These are phyloP conservation scores for Nautilus pompilius DNA, from an alignment of 1,140 invertebrate genomes.

Conservation along the genomic window DNA sequence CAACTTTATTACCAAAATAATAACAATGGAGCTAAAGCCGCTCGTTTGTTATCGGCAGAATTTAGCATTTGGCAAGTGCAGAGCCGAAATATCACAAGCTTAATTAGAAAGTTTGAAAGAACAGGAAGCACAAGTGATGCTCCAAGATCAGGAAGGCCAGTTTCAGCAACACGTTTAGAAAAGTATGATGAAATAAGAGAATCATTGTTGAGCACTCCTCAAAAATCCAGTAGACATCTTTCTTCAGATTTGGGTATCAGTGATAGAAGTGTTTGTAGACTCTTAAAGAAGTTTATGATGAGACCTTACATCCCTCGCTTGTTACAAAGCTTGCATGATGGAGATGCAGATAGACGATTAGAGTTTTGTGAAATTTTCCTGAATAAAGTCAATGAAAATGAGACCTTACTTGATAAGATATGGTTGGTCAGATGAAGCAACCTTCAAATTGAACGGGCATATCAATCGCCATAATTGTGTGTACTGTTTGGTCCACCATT, in stretches of 20 bases:
- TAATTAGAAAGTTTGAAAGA: slow-evolving; percentile 1
- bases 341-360: not conserved
- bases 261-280: not conserved
- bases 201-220: not conserved
- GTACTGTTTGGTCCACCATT: slow-evolving; percentile 2
- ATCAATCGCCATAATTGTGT: slow-evolving; percentile 4
- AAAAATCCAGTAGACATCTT: not conserved
- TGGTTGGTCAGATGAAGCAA: slow-evolving; percentile 5
- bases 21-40: not conserved
- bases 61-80: not conserved
- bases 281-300: slow-evolving; percentile 2
- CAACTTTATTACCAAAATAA: slow-evolving; percentile 1
- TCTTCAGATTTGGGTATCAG: not conserved
- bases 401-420: not conserved
- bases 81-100: slow-evolving; percentile 1
- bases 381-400: slow-evolving; percentile 1
- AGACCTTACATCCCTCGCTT: not conserved
- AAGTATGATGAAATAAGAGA: slow-evolving; percentile 1
- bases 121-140: not conserved
- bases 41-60: not conserved
- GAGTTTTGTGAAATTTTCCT: not conserved
- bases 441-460: not conserved
- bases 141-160: not conserved
- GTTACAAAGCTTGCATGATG: slow-evolving; percentile 1
- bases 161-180: not conserved